Base-by-base conservation (phyloP, 1,140 invertebrate species). In the Chironomus striatipennis region DNA sequence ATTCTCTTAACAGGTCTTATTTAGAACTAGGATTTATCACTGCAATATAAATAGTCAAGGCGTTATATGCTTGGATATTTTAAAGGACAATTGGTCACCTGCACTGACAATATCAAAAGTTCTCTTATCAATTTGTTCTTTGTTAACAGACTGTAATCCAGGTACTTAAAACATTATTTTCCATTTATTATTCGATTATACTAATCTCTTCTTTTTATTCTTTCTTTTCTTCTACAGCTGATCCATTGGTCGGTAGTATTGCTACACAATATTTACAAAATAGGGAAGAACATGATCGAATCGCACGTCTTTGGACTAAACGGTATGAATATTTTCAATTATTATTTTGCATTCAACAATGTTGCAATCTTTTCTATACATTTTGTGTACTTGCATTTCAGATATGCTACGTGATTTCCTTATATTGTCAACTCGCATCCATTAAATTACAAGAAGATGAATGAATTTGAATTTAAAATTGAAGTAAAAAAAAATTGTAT, bases 31-130 rank as follows among this genome's bases (percentile, higher is more conserved):
- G 79, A 97, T 97, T 83, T 97, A 97, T 83, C 95, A 97, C 80
- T 97, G 95, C 87, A 98, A 98, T 85, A 97, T 98, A 82, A 97
- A 97, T 85, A 96, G 94, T 83, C 94, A 97, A 86, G 95, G 95
- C 78, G 94, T 96, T 21, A 97, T 98, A 81, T 98, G 95, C 83
- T 86, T 97, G 82, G 95, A 98, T 83, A 97, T 97, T 79, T 86
- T 98, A 74, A 97, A 97, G 84, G 95, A 97, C 82, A 97, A 97
- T 83, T 98, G 95, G 95, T 96, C 94, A 43, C 95, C 95, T 24
- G 95, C 96, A 42, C 85, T 98, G 76, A 97, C 95, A 76, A 97
- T 97, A 84, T 96, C 94, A 67, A 97, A 97, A 86, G 95, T 98
- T 75, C 85, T 98, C 76, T 86, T 97, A 72, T 97, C 95, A 75